Percentiles rank a stretch among this genome's conserved stretches.
Conservation (phyloP, 2,888 invertebrate species). For the Anthophora plumipes region DNA sequence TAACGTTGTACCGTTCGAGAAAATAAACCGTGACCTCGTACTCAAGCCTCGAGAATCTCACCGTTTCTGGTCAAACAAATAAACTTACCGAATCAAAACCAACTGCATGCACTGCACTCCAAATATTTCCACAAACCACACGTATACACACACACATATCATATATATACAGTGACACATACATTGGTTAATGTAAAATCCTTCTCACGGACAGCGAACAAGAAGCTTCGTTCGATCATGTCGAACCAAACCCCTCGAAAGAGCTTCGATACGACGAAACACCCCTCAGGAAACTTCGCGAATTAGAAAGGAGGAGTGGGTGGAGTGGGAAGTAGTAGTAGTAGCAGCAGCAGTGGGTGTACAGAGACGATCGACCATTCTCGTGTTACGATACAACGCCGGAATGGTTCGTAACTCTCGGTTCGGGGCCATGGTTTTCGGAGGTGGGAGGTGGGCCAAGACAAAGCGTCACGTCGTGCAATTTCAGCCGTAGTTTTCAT, state of each 20-base stretch:
- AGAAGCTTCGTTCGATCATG: background rate
- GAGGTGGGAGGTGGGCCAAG: background rate
- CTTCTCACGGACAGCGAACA: background rate
- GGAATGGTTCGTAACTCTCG: slow-evolving; percentile 15
- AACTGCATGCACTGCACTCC: background rate
- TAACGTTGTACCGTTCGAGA: background rate
- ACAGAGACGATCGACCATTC: background rate
- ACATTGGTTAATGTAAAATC: no score
- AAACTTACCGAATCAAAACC: slow-evolving; percentile 2
- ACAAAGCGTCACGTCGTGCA: slow-evolving; percentile 57
- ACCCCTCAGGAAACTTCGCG: background rate
- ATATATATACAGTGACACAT: background rate
- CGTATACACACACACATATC: no score
- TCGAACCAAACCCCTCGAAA: background rate
- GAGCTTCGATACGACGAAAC: background rate
- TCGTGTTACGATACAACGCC: background rate
- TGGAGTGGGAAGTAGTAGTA: background rate
- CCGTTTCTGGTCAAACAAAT: background rate
- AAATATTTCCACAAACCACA: slow-evolving; percentile 27
- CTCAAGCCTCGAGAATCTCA: background rate
- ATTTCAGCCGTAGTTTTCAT: slow-evolving; percentile 56
- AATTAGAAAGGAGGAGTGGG: background rate
- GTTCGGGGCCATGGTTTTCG: slow-evolving; percentile 32
- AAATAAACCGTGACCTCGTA: background rate
- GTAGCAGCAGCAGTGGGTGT: background rate